Percentiles rank a stretch among this genome's conserved stretches.
These are phyloP conservation scores for Psilanteris sp. DNA, from an alignment of 1,140 invertebrate genomes.

Conservation along the genomic window DNA sequence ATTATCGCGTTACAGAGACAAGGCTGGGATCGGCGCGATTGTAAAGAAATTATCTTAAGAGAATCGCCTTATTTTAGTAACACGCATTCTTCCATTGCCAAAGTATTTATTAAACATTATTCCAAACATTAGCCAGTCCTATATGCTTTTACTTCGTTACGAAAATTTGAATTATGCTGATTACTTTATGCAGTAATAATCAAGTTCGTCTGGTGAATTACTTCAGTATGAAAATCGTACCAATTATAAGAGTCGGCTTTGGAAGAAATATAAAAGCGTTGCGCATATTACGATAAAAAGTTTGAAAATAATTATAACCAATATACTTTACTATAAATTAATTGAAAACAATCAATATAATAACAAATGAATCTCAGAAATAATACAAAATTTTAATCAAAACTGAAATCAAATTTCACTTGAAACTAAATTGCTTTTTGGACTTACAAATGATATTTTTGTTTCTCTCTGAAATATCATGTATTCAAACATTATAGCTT, in stretches of 20 bases:
- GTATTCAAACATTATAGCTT: too few relatives aligned
- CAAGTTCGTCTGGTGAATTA: neutral
- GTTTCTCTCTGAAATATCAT: too few relatives aligned
- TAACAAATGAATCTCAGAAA: too few relatives aligned
- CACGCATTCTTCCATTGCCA: conserved; percentile 26
- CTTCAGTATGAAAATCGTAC: conserved; percentile 9
- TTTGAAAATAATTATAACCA: too few relatives aligned
- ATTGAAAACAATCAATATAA: too few relatives aligned
- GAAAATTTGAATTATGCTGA: conserved; percentile 39
- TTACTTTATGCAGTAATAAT: conserved; percentile 5
- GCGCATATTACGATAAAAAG: too few relatives aligned
- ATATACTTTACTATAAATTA: too few relatives aligned
- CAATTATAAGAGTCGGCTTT: conserved; percentile 1
- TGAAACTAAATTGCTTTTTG: too few relatives aligned
- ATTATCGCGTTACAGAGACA: conserved; percentile 60
- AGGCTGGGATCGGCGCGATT: conserved; percentile 42
- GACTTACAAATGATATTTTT: too few relatives aligned
- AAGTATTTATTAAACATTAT: conserved; percentile 46
- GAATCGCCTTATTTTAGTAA: conserved; percentile 43
- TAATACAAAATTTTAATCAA: too few relatives aligned
- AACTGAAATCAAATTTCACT: too few relatives aligned
- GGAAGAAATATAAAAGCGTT: too few relatives aligned
- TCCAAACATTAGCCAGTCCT: conserved; percentile 22
- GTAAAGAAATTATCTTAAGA: conserved; percentile 38
- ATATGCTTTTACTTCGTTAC: conserved; percentile 4